Base-by-base conservation (phyloP, 37 sponge, comb jelly and placozoan species). In the Chondrilla cf. caribensis region DNA sequence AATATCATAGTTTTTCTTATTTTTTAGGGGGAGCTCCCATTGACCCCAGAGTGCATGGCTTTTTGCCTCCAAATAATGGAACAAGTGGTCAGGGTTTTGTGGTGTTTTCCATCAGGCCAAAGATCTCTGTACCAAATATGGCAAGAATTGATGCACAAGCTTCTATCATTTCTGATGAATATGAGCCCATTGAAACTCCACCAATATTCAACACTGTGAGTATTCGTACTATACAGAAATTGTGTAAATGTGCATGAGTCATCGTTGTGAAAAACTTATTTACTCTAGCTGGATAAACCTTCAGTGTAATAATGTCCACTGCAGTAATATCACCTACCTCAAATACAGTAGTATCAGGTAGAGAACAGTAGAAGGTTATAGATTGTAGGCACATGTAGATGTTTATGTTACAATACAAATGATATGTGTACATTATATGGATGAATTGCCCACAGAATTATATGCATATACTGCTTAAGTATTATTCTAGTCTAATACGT, bases 81-180 rank as follows among this genome's bases (percentile, higher is more conserved):
- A 82, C 83, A 17, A 51, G 35, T 82, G 83, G 83, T 54, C 83
- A 82, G 41, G 83, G 83, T 0, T 82, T 47, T 82, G 83, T 82
- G 24, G 70, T 22, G 25, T 82, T 82, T 41, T 36, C 58, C 33
- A 57, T 82, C 32, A 82, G 39, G 41, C 40, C 83, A 7, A 70
- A 55, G 17, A n/a, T 55, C 47, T 22, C 32, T 18, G 37, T 54
- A 26, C 22, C 37, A 6, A 28, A 33, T 31, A 37, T 82, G 0
- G 22, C 72, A 7, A 70, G 57, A 11, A 70, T 82, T 29, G 72
- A 82, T 82, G 70, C 83, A 15, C 3, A 26, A 22, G 83, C 83
- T 32, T 4, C 54, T 38, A 82, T 82, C 71, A 71, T 70, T 25
- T 82, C 70, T 68, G 83, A 82, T 42, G 72, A 70, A 25, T 47